phyloP scores from a whole-genome alignment of 2,797 vertebrate genomes.

The Galagoides demidoff region DNA sequence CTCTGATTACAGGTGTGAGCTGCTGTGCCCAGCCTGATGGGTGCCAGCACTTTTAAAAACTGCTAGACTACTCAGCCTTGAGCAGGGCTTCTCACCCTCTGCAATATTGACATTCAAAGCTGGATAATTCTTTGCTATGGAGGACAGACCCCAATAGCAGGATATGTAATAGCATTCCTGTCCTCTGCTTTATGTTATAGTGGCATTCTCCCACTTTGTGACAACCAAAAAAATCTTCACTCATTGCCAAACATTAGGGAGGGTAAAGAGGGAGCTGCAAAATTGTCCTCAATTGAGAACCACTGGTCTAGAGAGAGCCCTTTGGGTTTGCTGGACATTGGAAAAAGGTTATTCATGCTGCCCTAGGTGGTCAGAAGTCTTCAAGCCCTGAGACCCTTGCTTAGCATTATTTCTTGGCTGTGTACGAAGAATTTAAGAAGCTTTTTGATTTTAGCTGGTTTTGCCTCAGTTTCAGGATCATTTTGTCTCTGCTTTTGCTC shows the following conservation, averaged over 20 bases:
- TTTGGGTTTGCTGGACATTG: background rate
- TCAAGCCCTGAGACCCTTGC: background rate
- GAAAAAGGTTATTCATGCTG: background rate
- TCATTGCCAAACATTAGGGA: background rate
- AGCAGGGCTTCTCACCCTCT: background rate
- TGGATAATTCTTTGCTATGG: background rate
- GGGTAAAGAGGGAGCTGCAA: background rate
- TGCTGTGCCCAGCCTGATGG: no score
- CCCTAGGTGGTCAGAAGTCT: background rate
- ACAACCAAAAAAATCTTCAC: background rate
- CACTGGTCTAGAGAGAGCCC: background rate
- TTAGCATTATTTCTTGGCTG: background rate
- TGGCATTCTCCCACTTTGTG: background rate
- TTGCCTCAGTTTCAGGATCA: background rate
- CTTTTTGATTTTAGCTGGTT: slow-evolving; percentile 26
- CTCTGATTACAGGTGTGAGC: no score
- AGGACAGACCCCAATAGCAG: background rate
- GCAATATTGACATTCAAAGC: background rate
- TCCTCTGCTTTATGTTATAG: background rate
- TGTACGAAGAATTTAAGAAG: background rate
- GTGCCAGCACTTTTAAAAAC: background rate
- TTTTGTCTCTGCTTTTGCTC: slow-evolving; percentile 64
- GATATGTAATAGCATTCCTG: background rate
- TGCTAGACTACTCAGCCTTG: background rate
- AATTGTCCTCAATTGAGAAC: background rate